Conservation (phyloP, 2,113 vertebrate genomes). For the Trematocara macrostoma region DNA sequence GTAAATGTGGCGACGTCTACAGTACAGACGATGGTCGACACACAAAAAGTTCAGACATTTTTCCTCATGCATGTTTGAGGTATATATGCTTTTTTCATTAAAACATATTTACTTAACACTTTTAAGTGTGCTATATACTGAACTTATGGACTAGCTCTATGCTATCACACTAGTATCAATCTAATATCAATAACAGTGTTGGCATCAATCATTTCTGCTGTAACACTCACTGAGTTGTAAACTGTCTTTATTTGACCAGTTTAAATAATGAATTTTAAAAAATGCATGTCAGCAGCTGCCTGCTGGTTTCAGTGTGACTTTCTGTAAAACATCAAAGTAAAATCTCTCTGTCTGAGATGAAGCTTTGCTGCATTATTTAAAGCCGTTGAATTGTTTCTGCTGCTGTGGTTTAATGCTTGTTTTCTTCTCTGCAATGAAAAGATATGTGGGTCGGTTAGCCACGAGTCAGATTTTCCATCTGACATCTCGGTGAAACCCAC, state of each 20-base stretch:
- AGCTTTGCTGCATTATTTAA: background rate
- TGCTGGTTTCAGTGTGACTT: background rate
- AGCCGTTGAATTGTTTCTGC: rapidly evolving
- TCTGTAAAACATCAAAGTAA: background rate
- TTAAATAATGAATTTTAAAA: rapidly evolving
- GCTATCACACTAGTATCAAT: rapidly evolving
- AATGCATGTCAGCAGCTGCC: rapidly evolving
- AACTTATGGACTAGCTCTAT: rapidly evolving
- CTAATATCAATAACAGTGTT: background rate
- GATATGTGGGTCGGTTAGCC: rapidly evolving
- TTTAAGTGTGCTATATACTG: background rate
- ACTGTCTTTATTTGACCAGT: rapidly evolving
- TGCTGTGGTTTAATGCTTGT: background rate
- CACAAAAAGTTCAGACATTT: background rate
- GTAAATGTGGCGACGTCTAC: background rate
- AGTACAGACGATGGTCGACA: rapidly evolving
- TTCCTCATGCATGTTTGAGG: rapidly evolving
- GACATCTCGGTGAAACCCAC: background rate
- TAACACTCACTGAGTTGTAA: background rate
- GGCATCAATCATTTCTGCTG: background rate
- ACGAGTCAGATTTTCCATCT: background rate
- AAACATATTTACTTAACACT: background rate
- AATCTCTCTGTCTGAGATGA: background rate
- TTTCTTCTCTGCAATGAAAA: background rate
- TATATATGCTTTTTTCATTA: background rate